Percentiles rank a stretch among this genome's conserved stretches.
These are phyloP conservation scores for Patella pellucida DNA, from an alignment of 2,888 invertebrate species.

Conservation along the genomic window DNA sequence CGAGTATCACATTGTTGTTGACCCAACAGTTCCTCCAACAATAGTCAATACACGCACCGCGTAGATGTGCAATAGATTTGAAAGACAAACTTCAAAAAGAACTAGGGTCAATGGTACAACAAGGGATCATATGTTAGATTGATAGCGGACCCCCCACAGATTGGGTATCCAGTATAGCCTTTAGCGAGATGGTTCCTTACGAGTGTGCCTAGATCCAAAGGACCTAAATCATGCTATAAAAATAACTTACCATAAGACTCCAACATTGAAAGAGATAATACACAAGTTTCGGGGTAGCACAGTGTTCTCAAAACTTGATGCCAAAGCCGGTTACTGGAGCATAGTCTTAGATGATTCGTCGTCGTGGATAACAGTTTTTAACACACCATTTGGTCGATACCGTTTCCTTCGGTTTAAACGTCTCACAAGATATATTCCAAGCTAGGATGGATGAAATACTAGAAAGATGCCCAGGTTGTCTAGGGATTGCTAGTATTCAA, in stretches of 20 bases:
- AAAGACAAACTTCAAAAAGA: background rate
- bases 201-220: background rate
- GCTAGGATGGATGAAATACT: slow-evolving; percentile 4
- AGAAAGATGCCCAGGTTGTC: background rate
- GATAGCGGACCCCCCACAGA: background rate
- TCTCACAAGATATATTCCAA: background rate
- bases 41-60: background rate
- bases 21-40: background rate
- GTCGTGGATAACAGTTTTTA: background rate
- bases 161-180: background rate
- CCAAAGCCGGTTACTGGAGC: background rate
- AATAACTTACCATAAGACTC: background rate
- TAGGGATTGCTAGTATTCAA: background rate
- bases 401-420: background rate
- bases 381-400: slow-evolving; percentile 5
- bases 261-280: background rate
- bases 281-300: background rate
- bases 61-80: no score
- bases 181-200: background rate
- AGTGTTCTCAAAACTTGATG: background rate
- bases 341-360: background rate
- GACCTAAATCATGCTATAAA: background rate
- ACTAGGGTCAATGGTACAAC: background rate
- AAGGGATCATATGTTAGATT: background rate
- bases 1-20: background rate